Conservation (phyloP, 2,113 vertebrate genomes). For the Gallinago paraguaiae region DNA sequence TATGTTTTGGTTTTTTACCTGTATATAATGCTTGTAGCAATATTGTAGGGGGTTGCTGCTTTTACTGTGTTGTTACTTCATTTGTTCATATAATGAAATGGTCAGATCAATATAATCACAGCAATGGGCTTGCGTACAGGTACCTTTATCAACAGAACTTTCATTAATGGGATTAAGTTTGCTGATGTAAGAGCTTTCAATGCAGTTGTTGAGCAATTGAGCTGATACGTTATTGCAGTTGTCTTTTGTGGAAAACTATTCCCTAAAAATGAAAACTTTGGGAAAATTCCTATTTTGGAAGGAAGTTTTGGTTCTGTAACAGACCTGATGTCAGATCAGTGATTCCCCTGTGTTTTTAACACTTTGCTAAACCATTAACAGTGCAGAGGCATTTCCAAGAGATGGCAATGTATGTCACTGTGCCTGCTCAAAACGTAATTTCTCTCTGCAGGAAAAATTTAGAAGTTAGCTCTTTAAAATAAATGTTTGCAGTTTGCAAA, state of each 20-base stretch:
- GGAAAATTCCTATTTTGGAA: not conserved
- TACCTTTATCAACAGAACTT: not conserved
- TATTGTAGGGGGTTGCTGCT: not conserved
- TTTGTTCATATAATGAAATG: not conserved
- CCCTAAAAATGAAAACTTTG: not conserved
- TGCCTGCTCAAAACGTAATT: not conserved
- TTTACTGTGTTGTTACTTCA: not conserved
- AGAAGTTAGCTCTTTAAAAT: not conserved
- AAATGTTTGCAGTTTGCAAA: not conserved
- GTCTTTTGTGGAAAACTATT: not conserved
- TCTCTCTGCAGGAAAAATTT: not conserved
- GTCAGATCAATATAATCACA: not conserved
- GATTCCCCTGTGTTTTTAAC: not conserved
- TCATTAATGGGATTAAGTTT: not conserved
- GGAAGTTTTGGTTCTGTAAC: not conserved
- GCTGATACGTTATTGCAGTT: accelerated
- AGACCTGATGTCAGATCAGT: not conserved
- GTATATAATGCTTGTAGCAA: not conserved
- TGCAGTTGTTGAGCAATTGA: not conserved
- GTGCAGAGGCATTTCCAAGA: not conserved
- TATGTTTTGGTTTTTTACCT: not conserved
- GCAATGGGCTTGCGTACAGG: not conserved
- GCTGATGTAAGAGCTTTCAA: not conserved
- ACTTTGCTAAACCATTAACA: not conserved
- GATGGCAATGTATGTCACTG: not conserved